Conservation (phyloP, 1,140 invertebrate species). For the Eueides isabella region DNA sequence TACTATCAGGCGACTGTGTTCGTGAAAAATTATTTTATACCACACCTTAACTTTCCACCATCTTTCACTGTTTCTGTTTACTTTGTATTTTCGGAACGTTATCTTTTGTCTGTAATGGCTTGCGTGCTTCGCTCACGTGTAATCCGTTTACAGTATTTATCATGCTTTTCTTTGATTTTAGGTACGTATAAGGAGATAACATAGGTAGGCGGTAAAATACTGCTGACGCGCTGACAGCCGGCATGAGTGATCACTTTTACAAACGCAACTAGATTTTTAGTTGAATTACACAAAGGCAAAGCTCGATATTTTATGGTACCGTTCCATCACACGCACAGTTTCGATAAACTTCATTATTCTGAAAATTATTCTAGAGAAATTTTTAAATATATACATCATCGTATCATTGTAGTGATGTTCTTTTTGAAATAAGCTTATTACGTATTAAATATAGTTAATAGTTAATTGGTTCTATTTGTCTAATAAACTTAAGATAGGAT, state of each 20-base stretch:
- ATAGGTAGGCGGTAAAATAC: conserved; percentile 52
- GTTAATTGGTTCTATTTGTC: no score
- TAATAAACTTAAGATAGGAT: no score
- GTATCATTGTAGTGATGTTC: not conserved
- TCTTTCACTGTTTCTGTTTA: conserved; percentile 65
- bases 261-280: conserved; percentile 45
- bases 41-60: conserved; percentile 69
- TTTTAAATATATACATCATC: not conserved
- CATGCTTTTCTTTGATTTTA: conserved; percentile 67
- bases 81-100: conserved; percentile 69
- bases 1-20: conserved; percentile 68
- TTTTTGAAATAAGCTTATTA: not conserved
- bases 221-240: conserved; percentile 41
- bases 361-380: not conserved
- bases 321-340: not conserved
- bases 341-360: not conserved
- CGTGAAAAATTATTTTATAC: conserved; percentile 79
- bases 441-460: no score
- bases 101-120: conserved; percentile 70
- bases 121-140: conserved; percentile 62
- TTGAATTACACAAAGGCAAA: conserved; percentile 12
- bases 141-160: conserved; percentile 68
- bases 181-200: conserved; percentile 61
- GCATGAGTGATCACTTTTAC: conserved; percentile 48
- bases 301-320: conserved; percentile 2